Evolutionary conservation across 2,113 vertebrate genomes (phyloP).

Genomic region (Prolemur simus): DNA sequence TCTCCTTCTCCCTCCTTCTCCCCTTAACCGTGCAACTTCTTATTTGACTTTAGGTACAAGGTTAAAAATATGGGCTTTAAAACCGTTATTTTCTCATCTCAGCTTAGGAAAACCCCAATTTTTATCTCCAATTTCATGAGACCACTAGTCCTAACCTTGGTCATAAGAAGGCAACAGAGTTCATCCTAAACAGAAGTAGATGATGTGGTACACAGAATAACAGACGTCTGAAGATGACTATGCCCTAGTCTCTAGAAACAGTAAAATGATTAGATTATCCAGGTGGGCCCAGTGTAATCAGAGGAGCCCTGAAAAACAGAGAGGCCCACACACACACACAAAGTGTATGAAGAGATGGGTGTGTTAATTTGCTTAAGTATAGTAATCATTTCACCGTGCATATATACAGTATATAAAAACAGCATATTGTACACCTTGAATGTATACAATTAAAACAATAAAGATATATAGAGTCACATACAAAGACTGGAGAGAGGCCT

Average conservation of each 20-base stretch:
- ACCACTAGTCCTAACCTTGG: neutral
- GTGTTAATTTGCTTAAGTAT: neutral
- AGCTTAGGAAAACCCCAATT: neutral
- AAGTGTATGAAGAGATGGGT: neutral
- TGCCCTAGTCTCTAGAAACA: neutral
- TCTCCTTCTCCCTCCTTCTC: neutral
- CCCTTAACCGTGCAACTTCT: neutral
- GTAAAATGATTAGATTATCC: neutral
- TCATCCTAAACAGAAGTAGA: neutral
- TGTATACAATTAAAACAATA: neutral
- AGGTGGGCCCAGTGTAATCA: neutral
- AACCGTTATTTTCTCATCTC: constrained; percentile 19
- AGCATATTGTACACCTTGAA: neutral
- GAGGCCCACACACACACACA: neutral
- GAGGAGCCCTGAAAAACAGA: neutral
- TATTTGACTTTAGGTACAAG: constrained; percentile 18
- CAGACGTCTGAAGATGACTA: neutral
- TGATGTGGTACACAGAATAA: constrained; percentile 3
- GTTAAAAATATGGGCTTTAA: neutral
- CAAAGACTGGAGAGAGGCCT: neutral
- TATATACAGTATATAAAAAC: neutral
- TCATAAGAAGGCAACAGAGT: neutral
- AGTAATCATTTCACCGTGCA: neutral
- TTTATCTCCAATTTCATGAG: neutral
- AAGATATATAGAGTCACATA: neutral